Conservation (phyloP, 2,113 vertebrate species). For the Phodopus roborovskii region DNA sequence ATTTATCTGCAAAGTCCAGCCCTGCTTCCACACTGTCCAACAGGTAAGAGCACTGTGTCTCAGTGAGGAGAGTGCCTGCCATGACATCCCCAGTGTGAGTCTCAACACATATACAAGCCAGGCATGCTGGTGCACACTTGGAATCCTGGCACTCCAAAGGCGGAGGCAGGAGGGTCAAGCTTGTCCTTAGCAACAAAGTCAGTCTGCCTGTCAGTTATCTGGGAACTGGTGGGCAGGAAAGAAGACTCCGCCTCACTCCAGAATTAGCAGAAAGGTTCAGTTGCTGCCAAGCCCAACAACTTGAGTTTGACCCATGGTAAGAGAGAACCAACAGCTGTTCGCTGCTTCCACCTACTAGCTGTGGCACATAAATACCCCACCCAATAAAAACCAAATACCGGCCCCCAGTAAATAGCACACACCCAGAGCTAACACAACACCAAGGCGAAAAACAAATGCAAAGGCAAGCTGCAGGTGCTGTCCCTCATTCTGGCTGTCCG, state of each 20-base stretch:
- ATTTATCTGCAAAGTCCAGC: background rate
- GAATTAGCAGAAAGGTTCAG: background rate
- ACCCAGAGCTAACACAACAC: background rate
- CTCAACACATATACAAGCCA: background rate
- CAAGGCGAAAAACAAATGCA: background rate
- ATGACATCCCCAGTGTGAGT: background rate
- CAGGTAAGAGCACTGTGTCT: background rate
- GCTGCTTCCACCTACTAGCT: background rate
- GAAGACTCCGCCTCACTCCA: no score
- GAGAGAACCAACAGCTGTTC: background rate
- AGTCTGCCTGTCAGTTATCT: background rate
- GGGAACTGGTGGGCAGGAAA: no score
- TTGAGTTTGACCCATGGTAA: background rate
- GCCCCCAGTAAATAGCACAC: background rate
- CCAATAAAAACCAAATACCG: background rate
- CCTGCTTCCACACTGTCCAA: background rate
- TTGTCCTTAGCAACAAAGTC: background rate
- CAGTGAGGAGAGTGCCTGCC: background rate
- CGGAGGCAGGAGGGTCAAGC: background rate
- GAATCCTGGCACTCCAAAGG: background rate
- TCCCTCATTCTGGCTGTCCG: background rate
- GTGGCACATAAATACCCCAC: background rate
- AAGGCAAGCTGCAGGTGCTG: background rate
- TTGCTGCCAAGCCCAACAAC: background rate
- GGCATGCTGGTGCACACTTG: background rate